phyloP scores from a whole-genome alignment of 2,797 vertebrate species.

The Acropternis orthonyx region DNA sequence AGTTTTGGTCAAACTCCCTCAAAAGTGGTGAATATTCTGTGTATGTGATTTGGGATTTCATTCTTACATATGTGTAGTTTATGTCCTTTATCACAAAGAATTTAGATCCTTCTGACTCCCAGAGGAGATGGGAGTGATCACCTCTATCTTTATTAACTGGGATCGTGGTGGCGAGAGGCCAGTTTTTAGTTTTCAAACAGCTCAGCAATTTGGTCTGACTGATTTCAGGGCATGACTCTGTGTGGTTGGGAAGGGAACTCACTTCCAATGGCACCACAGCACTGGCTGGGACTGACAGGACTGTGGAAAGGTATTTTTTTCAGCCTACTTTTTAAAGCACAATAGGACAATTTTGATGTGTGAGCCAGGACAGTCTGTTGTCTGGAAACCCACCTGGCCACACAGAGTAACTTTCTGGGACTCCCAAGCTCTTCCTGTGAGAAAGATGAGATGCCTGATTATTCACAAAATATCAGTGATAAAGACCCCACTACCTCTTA shows the following conservation, averaged over 20 bases:
- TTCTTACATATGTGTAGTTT: neutral
- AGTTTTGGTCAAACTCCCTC: neutral
- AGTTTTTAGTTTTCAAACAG: neutral
- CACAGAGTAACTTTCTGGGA: neutral
- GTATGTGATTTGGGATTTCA: neutral
- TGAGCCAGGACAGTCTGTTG: neutral
- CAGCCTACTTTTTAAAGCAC: neutral
- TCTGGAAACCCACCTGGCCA: neutral
- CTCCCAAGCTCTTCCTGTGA: neutral
- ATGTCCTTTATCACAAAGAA: neutral
- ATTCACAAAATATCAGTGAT: neutral
- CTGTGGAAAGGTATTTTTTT: neutral
- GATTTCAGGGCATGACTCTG: neutral
- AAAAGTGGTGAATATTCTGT: neutral
- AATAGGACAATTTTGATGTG: neutral
- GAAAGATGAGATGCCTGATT: neutral
- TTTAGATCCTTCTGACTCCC: neutral
- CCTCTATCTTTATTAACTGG: neutral
- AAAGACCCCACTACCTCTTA: rapidly evolving
- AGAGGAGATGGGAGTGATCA: neutral
- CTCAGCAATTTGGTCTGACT: neutral
- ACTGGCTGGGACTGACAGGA: neutral
- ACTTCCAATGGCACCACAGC: neutral
- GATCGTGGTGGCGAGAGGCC: no score
- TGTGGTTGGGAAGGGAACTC: neutral